phyloP scores from a whole-genome alignment of 2,888 invertebrate genomes.

The Taenaris catops region DNA sequence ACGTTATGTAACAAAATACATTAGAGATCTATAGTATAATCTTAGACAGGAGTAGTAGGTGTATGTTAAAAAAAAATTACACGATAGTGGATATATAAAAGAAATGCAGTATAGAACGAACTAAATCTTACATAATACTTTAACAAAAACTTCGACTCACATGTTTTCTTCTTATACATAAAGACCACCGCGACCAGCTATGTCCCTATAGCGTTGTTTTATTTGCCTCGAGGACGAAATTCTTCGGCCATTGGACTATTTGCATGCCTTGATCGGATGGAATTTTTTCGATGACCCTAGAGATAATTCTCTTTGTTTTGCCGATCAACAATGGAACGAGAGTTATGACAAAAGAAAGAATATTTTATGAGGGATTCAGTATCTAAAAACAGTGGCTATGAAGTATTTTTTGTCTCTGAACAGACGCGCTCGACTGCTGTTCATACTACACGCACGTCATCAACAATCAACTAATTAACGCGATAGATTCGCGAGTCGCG shows the following conservation, averaged over 20 bases:
- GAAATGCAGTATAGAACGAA: slow-evolving; percentile 15
- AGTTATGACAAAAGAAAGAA: background rate
- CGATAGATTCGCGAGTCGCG: no score
- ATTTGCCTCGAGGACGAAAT: slow-evolving; percentile 9
- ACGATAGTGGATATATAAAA: no score
- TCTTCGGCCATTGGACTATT: slow-evolving; percentile 16
- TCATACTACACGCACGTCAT: no score
- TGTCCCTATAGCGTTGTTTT: slow-evolving; percentile 16
- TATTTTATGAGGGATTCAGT: slow-evolving; percentile 1
- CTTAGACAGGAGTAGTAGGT: no score
- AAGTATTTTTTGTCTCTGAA: no score
- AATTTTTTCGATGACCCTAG: slow-evolving; percentile 11
- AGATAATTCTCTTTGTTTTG: slow-evolving; percentile 2
- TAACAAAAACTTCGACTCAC: slow-evolving; percentile 18
- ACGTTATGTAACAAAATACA: no score
- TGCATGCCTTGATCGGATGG: slow-evolving; percentile 14
- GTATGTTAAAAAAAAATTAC: no score
- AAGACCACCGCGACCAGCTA: slow-evolving; percentile 20
- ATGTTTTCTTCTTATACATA: slow-evolving; percentile 4
- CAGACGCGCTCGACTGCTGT: no score
- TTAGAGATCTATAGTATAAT: no score
- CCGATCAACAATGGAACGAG: background rate
- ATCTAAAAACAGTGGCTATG: no score
- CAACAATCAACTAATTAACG: no score
- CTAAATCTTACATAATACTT: slow-evolving; percentile 17